Base-by-base conservation (phyloP, 2,113 vertebrate genomes). In the Melozone crissalis region DNA sequence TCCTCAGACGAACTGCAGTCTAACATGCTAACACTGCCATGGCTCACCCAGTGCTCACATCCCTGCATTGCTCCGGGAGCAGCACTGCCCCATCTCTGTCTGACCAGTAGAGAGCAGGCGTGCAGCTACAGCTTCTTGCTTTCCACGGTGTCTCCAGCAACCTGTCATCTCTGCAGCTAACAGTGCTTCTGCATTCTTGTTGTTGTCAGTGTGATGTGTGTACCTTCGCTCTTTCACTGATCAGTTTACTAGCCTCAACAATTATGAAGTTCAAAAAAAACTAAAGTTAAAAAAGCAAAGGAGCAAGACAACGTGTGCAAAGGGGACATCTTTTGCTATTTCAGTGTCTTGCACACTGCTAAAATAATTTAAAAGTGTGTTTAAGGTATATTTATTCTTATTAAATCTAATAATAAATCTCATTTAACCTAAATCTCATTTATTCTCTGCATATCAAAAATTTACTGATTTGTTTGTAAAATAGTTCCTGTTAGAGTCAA, bases 151-250 rank as follows among this genome's bases (percentile, higher is more conserved):
- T 97, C 89, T 94, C 79, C 73, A 26, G 66, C 92, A 87, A 39
- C 33, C 90, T 94, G 58, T 96, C 77, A 80, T 91, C 55, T 82
- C 95, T 84, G 94, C 95, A 75, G 87, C 96, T 89, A 93, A 96
- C 66, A 69, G 58, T 68, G 98, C 97, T 98, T 97, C 92, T 81
- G 97, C 96, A 92, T 97, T 95, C 96, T 94, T n/a, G 87, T 98
- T 91, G 94, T 97, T 83, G 73, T 97, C 94, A 80, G 47, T 93
- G 98, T 98, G 94, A 66, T 97, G 68, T 92, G 91, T 97, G 90
- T 96, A 76, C 85, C 85, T 95, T 76, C 41, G 33, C 95, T 97
- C 93, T 82, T 89, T 88, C 95, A 90, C 93, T 87, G 69, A 93
- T 94, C 75, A 49, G 71, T 81, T 94, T 80, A 22, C 46, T n/a